Evolutionary conservation across 2,113 vertebrate genomes (phyloP), one percentile per base, ranked within the genome.

Genomic region (Dissostichus mawsoni): DNA sequence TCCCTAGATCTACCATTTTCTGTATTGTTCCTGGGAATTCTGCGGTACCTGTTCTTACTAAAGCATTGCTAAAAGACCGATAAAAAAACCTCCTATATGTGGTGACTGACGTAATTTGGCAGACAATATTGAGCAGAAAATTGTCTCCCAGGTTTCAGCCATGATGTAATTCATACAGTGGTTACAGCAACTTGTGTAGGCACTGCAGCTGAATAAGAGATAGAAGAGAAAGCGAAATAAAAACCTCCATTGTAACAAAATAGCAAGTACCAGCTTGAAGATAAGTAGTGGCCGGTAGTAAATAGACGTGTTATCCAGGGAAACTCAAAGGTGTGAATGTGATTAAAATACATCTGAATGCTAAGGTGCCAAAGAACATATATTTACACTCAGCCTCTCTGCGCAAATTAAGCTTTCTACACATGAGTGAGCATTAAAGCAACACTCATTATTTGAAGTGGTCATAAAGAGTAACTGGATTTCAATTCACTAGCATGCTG

Each of bases 381-480:
- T 47, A 53, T 55, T 45, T 56, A 41, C 13, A 18, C 20, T 52
- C 36, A 33, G 3, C 12, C 55, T 57, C 18, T 57, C 68, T 0
- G 13, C 23, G 6, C 67, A 29, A 80, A 44, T 0, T 12, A 14
- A 63, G 14, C 1, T 56, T 53, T 59, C 50, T 41, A 41, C 29
- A 52, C 52, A 62, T 3, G 29, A 66, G 12, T 44, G 29, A 11
- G 45, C 69, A 5, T 59, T 20, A 58, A 2, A 56, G n/a, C 44
- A 69, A 44, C 59, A 52, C 14, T 53, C 23, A 69, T 82, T 80
- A 72, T 53, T 41, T 48, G 10, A 76, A 67, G 61, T 50, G 58
- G 9, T 52, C 51, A n/a, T 20, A 20, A 14, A 14, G 58, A 44
- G 64, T 59, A 57, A 75, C 20, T 52, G 48, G 8, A 80, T 74